Evolutionary conservation across 2,888 invertebrate species (phyloP), one percentile per base, ranked within the genome.

Genomic region (Bursaphelenchus okinawaensis): DNA sequence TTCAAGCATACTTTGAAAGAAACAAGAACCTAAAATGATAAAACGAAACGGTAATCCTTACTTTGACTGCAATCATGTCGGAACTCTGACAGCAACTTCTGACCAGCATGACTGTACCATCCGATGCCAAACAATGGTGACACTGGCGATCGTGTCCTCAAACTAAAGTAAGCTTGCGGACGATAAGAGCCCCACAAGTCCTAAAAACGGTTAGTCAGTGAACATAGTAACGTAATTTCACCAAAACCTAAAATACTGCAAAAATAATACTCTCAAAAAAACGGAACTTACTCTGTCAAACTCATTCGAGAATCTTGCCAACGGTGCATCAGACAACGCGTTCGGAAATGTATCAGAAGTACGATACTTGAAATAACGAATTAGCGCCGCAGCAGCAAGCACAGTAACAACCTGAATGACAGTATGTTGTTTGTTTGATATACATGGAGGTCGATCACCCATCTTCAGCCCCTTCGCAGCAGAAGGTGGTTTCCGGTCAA

Each of bases 51-150:
- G 20, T n/a, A n/a, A n/a, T n/a, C n/a, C 28, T 8, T 28, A 76
- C 79, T 75, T 83, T 92, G 91, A 65, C 92, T 90, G 83, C 94
- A 95, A 91, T 91, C 92, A 83, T 95, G 93, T 71, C 92, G 63
- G 2, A 73, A 24, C 7, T 29, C 28, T 12, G 28, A 52, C 16
- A 68, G 55, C 24, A 58, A 22, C 24, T 24, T 19, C 4, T 63
- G 55, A 12, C 59, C 55, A n/a, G 78, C 76, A 67, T 87, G 90
- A 70, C 90, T 89, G 82, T 95, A 92, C 96, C 95, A 96, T 93
- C 96, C 94, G 23, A 95, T 85, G 0, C 98, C 98, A 79, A 92
- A 89, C 0, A 93, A 89, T 0, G 93, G 88, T 0, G 95, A 93
- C 62, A 89, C 86, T 0, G 92, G 91, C 82, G 91, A 91, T 62